Evolutionary conservation across 2,888 invertebrate genomes (phyloP).

Genomic region (Cephus pulcher): DNA sequence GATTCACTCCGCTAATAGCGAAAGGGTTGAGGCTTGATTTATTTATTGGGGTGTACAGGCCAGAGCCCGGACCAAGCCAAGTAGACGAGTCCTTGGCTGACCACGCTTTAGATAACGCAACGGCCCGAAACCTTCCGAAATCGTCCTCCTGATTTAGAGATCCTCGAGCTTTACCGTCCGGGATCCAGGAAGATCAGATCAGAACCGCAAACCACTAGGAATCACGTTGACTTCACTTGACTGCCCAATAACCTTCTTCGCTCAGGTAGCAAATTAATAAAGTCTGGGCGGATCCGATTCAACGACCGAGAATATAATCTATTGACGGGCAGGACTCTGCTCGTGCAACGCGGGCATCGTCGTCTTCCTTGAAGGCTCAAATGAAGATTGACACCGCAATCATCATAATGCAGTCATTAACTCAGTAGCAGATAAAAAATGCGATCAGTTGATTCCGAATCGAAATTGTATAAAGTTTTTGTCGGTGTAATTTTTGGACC

Average conservation of each 20-base stretch:
- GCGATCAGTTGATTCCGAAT: slow-evolving; percentile 32
- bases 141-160: slow-evolving; percentile 4
- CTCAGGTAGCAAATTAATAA: neutral
- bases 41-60: slow-evolving; percentile 39
- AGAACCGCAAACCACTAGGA: neutral
- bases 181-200: neutral
- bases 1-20: slow-evolving; percentile 57
- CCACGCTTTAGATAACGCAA: slow-evolving; percentile 22
- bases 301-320: neutral
- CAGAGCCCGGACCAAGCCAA: neutral
- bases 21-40: slow-evolving; percentile 53
- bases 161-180: neutral
- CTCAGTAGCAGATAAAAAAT: slow-evolving; percentile 20
- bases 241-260: neutral
- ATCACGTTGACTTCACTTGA: neutral
- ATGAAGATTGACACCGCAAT: slow-evolving; percentile 58
- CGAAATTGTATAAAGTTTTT: slow-evolving; percentile 43
- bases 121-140: slow-evolving; percentile 10
- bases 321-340: neutral
- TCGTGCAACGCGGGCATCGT: neutral
- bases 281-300: neutral
- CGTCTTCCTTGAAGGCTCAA: slow-evolving; percentile 42
- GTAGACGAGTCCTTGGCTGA: slow-evolving; percentile 29
- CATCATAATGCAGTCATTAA: slow-evolving; percentile 56
- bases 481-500: slow-evolving; percentile 48